Conservation (phyloP, 2,888 invertebrate species). For the Anorthoa munda region DNA sequence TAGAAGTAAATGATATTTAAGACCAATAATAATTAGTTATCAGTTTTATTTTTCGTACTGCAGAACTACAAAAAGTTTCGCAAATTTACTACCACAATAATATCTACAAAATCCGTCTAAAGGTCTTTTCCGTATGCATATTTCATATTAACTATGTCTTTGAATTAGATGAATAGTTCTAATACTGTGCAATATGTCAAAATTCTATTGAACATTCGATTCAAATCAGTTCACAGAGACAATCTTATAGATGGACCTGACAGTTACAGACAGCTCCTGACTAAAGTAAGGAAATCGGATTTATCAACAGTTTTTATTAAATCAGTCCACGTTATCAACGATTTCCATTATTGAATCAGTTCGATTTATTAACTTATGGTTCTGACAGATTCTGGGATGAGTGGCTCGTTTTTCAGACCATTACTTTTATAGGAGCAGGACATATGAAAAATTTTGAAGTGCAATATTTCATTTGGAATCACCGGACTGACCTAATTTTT, state of each 20-base stretch:
- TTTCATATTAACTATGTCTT: no score
- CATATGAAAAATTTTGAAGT: constrained; percentile 47
- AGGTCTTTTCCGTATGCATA: no score
- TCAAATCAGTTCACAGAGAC: constrained; percentile 17
- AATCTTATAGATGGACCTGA: constrained; percentile 29
- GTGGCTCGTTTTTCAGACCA: constrained; percentile 53
- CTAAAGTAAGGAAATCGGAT: constrained; percentile 33
- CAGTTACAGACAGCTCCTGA: constrained; percentile 2
- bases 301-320: constrained; percentile 34
- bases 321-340: constrained; percentile 50
- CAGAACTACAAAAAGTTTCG: neutral
- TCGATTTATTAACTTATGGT: constrained; percentile 57
- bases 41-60: neutral
- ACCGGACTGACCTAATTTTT: constrained; percentile 43
- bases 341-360: constrained; percentile 47
- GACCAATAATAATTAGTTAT: no score
- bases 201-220: constrained; percentile 16
- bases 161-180: neutral
- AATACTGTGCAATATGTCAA: neutral
- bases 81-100: neutral
- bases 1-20: no score
- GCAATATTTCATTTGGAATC: constrained; percentile 50
- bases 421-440: constrained; percentile 48
- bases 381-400: constrained; percentile 52
- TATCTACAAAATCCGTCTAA: neutral